phyloP scores from a whole-genome alignment of 2,113 vertebrate species.

The Bubo blakistoni region DNA sequence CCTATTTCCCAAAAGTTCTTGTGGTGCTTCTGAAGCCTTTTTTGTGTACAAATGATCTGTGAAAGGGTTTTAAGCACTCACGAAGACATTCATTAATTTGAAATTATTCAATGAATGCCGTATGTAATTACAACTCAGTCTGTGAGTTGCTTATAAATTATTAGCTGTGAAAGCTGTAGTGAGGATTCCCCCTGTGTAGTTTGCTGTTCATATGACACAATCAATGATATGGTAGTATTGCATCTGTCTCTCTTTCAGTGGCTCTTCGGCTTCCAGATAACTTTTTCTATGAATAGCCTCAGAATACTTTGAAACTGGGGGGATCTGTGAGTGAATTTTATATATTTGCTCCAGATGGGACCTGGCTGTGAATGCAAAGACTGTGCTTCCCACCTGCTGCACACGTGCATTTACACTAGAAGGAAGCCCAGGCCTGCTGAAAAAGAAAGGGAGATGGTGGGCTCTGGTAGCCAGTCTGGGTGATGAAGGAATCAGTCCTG shows the following conservation, averaged over 20 bases:
- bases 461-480: neutral
- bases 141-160: neutral
- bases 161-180: neutral
- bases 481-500: neutral
- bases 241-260: neutral
- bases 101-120: constrained; percentile 6
- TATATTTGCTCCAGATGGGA: neutral
- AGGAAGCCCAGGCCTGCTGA: neutral
- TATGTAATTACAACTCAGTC: neutral
- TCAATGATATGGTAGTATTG: neutral
- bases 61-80: neutral
- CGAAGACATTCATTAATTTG: neutral
- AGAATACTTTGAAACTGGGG: neutral
- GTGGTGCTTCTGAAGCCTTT: neutral
- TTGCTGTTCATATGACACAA: neutral
- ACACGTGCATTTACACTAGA: no score
- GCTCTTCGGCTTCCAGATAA: neutral
- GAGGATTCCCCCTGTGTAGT: neutral
- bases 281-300: neutral
- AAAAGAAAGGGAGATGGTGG: neutral
- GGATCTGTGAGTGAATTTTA: neutral
- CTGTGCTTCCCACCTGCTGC: neutral
- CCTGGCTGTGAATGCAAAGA: neutral
- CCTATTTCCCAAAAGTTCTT: neutral
- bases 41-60: neutral